Percentiles rank a stretch among this genome's conserved stretches.
These are phyloP conservation scores for Microctenopoma stevenorrisi DNA, from an alignment of 2,797 vertebrate genomes.

Conservation along the genomic window DNA sequence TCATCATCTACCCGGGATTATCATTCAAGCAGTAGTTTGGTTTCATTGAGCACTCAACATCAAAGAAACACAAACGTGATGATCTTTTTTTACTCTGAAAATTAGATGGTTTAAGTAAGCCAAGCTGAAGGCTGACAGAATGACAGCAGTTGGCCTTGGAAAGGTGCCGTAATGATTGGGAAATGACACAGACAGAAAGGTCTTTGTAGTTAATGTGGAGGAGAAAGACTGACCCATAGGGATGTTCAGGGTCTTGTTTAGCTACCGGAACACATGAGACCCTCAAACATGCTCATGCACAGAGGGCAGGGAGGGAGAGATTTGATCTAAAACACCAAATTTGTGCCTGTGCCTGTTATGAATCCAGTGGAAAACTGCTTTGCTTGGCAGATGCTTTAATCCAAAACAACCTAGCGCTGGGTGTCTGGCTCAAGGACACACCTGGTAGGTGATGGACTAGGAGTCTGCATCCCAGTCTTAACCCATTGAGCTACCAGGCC, in stretches of 20 bases:
- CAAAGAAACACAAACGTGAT: constrained; percentile 55
- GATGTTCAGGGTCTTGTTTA: neutral
- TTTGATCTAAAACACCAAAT: neutral
- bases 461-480: no score
- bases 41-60: constrained; percentile 42
- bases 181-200: constrained; percentile 35
- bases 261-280: neutral
- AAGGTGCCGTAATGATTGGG: constrained; percentile 45
- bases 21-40: constrained; percentile 40
- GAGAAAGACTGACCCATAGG: constrained; percentile 1
- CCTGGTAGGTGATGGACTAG: no score
- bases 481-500: no score
- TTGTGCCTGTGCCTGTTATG: neutral
- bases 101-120: constrained; percentile 38
- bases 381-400: no score
- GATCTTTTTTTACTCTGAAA: constrained; percentile 41
- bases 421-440: no score
- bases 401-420: no score
- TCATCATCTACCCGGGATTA: constrained; percentile 39
- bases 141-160: constrained; percentile 42
- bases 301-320: neutral
- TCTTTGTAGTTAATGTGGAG: constrained; percentile 31
- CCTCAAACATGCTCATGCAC: no score
- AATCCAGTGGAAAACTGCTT: no score
- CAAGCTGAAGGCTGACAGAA: constrained; percentile 29